phyloP scores from a whole-genome alignment of 2,888 invertebrate genomes.

The Lymantria dispar region DNA sequence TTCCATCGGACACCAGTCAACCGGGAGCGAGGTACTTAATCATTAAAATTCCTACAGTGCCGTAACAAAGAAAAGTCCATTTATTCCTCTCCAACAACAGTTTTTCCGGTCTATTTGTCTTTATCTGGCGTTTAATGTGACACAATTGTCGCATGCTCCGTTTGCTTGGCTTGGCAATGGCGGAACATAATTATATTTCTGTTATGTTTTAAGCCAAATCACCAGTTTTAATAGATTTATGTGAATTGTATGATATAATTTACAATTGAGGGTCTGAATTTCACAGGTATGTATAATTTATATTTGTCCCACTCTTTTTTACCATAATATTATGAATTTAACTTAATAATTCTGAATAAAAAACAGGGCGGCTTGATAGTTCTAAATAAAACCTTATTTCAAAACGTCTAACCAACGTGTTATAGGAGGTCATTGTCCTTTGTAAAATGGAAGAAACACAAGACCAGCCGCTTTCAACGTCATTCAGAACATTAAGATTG shows the following conservation, averaged over 20 bases:
- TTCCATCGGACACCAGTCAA: constrained; percentile 32
- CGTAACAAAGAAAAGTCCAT: constrained; percentile 61
- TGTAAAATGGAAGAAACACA: too few relatives aligned
- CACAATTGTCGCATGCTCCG: constrained; percentile 74
- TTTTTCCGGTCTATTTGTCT: constrained; percentile 80
- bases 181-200: constrained; percentile 44
- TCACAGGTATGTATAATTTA: constrained; percentile 11
- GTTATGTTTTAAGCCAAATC: constrained; percentile 36
- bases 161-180: constrained; percentile 60
- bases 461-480: too few relatives aligned
- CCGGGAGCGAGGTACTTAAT: constrained; percentile 51
- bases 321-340: too few relatives aligned
- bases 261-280: constrained; percentile 21
- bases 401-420: too few relatives aligned
- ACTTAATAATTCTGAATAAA: too few relatives aligned
- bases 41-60: constrained; percentile 69
- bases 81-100: constrained; percentile 69
- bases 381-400: too few relatives aligned
- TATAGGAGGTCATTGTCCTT: too few relatives aligned
- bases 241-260: constrained; percentile 20
- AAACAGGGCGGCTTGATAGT: too few relatives aligned
- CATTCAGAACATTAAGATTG: too few relatives aligned
- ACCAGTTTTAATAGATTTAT: constrained; percentile 28
- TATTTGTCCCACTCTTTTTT: too few relatives aligned
- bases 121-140: constrained; percentile 77